Evolutionary conservation across 2,113 vertebrate genomes (phyloP).

Genomic region (Indri indri): DNA sequence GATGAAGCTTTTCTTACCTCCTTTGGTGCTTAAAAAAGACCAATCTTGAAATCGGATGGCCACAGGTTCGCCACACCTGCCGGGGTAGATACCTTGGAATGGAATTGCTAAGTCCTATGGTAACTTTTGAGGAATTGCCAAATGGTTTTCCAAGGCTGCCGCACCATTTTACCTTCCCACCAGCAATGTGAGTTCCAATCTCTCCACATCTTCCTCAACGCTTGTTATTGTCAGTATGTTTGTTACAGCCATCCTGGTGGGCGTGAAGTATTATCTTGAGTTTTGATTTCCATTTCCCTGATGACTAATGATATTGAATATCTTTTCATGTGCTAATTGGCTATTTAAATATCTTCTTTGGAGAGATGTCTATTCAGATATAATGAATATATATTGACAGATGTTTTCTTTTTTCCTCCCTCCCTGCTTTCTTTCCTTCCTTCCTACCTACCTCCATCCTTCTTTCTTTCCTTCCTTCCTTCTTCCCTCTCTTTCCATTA

Average conservation of each 20-base stretch:
- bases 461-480: background rate
- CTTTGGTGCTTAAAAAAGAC: no score
- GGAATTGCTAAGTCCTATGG: background rate
- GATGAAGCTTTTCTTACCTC: no score
- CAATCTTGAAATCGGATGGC: no score
- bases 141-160: background rate
- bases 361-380: background rate
- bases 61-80: no score
- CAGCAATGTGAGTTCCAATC: background rate
- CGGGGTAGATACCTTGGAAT: background rate
- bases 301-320: background rate
- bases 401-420: background rate
- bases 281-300: slow-evolving; percentile 7
- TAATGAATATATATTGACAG: background rate
- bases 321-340: slow-evolving; percentile 28
- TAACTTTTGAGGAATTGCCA: background rate
- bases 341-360: slow-evolving; percentile 2
- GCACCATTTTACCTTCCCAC: no score
- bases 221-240: background rate
- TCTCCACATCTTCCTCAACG: background rate
- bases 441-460: rapidly evolving
- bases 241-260: background rate
- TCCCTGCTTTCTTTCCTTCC: no score
- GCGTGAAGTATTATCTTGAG: background rate
- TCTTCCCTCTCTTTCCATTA: background rate